Percentiles rank a stretch among this genome's conserved stretches.
These are phyloP conservation scores for Chalcosyrphus nemorum DNA, from an alignment of 2,888 invertebrate genomes.

Conservation along the genomic window DNA sequence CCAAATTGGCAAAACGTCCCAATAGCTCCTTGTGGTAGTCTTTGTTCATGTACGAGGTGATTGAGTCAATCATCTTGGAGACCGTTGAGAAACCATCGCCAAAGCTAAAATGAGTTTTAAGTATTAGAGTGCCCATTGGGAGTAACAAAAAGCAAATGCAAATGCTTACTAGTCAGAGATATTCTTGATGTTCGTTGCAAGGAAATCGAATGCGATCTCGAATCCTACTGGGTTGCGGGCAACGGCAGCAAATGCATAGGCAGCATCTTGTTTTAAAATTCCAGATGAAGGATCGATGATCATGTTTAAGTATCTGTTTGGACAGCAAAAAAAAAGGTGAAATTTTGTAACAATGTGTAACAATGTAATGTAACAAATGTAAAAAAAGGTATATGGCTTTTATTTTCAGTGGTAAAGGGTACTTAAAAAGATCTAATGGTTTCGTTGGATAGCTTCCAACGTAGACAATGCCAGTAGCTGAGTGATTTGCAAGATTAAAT, in stretches of 20 bases:
- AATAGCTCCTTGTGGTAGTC: constrained; percentile 81
- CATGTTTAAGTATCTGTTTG: constrained; percentile 83
- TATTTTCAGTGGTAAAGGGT: too few relatives aligned
- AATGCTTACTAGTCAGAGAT: constrained; percentile 82
- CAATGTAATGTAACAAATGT: too few relatives aligned
- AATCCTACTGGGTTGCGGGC: constrained; percentile 84
- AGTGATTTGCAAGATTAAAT: too few relatives aligned
- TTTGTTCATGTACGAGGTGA: constrained; percentile 84
- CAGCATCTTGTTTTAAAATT: constrained; percentile 86
- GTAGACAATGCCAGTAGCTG: too few relatives aligned
- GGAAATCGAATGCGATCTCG: constrained; percentile 85
- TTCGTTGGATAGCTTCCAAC: too few relatives aligned
- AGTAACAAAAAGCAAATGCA: not conserved
- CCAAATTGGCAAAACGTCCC: constrained; percentile 78
- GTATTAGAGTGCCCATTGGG: not conserved
- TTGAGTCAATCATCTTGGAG: constrained; percentile 83
- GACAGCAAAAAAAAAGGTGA: not conserved
- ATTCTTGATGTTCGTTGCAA: constrained; percentile 81
- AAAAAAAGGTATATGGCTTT: too few relatives aligned
- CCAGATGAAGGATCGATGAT: constrained; percentile 83
- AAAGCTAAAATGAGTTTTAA: constrained; percentile 79
- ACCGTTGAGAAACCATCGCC: constrained; percentile 84
- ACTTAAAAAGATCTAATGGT: too few relatives aligned
- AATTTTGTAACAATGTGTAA: too few relatives aligned
- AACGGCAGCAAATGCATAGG: constrained; percentile 84